Evolutionary conservation across 2,797 vertebrate genomes (phyloP).

Genomic region (Pantherophis alleghaniensis): DNA sequence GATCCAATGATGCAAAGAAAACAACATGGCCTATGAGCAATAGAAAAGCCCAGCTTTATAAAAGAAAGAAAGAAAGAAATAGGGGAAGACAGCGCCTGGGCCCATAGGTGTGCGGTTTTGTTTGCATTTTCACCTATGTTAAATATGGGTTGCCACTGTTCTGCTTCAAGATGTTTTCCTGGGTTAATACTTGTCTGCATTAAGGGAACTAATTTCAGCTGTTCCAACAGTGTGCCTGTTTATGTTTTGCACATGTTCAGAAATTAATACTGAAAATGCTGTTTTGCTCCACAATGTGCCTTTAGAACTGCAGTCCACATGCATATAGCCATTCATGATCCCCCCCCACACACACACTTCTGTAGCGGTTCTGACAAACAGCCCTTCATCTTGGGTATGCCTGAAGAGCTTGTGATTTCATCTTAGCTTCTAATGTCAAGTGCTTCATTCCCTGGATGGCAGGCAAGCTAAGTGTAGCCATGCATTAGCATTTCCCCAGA

Average conservation of each 20-base stretch:
- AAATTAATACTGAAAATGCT: not conserved
- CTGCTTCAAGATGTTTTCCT: not conserved
- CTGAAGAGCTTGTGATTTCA: constrained; percentile 1
- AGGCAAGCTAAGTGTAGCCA: not conserved
- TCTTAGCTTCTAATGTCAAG: constrained; percentile 1
- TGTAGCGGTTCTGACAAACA: not conserved
- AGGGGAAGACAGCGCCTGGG: not conserved
- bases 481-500: constrained; percentile 28
- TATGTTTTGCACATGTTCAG: not conserved
- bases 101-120: not conserved
- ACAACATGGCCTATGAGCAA: not conserved
- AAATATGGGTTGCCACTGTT: not conserved
- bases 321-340: not conserved
- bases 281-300: not conserved
- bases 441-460: not conserved
- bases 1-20: not conserved
- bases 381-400: not conserved
- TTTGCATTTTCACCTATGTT: not conserved
- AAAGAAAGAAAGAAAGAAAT: not conserved
- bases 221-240: not conserved
- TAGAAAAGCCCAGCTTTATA: not conserved
- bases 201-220: not conserved
- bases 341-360: not conserved
- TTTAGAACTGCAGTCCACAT: not conserved
- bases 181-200: not conserved